Evolutionary conservation across 2,797 vertebrate species (phyloP), one percentile per base, ranked within the genome.

Genomic region (Novumbra hubbsi): DNA sequence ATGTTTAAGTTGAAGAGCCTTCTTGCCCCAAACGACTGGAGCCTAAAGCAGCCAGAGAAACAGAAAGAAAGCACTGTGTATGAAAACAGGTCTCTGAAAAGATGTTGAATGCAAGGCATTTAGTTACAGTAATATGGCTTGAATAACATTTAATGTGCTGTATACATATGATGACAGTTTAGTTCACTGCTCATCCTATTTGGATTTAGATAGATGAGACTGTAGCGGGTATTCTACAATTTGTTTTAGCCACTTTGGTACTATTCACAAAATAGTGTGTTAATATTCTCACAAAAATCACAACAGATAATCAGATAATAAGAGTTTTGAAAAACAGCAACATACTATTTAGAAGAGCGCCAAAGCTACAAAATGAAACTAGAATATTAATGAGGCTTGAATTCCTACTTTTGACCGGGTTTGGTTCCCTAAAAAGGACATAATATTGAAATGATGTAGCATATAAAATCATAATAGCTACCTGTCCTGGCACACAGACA

Each of bases 381-480:
- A 2, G 11, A 11, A 2, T 45, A 45, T 11, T 45, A 45, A 45
- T 45, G 3, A 45, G 41, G 9, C 6, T 45, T 11, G 8, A 38
- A 38, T 38, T 3, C 34, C 0, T 19, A 17, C 52, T 14, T 12
- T 60, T 57, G 21, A 24, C 55, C 24, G 71, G 27, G 30, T 76
- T 68, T 27, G 81, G 78, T 57, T 57, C 1, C 21, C 45, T 0
- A 60, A 74, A 74, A 78, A 88, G 76, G 85, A 86, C 73, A 88
- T 84, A 79, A 83, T 68, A 11, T 1, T 81, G 77, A 83, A 88
- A 89, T 79, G 83, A 83, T 82, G 84, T 14, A 73, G 16, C 50
- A 55, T 55, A 48, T 85, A 83, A 87, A 89, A 89, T 88, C 84
- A 78, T 76, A 91, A 88, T 78, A 88, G 57, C 63, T 60, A 60